These are phyloP conservation scores for Gnathonemus echidnorhynchus DNA, from an alignment of 2,113 vertebrate species.

Conservation along the genomic window DNA sequence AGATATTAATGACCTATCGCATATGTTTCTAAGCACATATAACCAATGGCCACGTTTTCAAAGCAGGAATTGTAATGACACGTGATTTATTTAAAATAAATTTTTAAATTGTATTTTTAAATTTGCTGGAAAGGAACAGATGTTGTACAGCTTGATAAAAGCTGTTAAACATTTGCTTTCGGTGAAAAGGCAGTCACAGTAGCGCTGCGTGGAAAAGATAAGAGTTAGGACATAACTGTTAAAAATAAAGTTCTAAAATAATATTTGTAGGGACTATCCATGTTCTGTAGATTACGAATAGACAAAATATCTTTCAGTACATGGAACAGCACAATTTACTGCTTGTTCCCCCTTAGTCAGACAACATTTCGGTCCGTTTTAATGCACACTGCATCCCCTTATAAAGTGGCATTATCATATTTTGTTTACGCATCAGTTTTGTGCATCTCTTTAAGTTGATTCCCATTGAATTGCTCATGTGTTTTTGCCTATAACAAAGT, in stretches of 20 bases:
- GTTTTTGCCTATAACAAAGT: background rate
- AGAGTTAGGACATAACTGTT: background rate
- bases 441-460: background rate
- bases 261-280: background rate
- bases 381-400: background rate
- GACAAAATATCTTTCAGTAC: slow-evolving; percentile 6
- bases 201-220: background rate
- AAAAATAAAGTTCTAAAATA: background rate
- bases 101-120: background rate
- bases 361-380: background rate
- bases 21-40: background rate
- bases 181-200: background rate
- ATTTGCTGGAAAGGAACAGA: background rate
- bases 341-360: background rate
- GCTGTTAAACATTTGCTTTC: background rate
- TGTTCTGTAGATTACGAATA: slow-evolving; percentile 4
- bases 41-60: background rate
- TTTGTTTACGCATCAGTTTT: background rate
- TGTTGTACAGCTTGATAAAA: background rate
- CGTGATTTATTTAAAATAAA: background rate
- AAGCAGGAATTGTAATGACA: background rate
- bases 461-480: background rate
- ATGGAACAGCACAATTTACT: background rate
- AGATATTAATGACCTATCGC: background rate
- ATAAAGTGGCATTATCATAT: background rate